phyloP scores from a whole-genome alignment of 2,797 vertebrate species.

The Pogoniulus pusillus region DNA sequence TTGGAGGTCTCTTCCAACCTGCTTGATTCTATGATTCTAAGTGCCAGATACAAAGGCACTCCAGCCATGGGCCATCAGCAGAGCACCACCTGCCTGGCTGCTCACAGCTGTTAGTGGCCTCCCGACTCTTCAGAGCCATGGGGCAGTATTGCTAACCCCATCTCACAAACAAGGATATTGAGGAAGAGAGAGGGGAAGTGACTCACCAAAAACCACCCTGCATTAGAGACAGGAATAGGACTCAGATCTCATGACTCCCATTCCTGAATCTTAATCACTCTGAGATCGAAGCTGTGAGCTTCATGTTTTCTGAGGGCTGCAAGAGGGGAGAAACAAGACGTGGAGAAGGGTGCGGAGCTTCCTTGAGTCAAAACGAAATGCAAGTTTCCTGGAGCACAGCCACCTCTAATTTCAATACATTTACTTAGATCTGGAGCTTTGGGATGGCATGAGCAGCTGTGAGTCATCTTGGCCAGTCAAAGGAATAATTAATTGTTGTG shows the following conservation, averaged over 20 bases:
- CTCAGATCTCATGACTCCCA: conserved; percentile 41
- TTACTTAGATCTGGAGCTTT: conserved; percentile 68
- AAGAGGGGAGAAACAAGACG: conserved; percentile 32
- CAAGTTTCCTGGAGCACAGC: conserved; percentile 63
- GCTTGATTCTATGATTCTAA: too few relatives aligned
- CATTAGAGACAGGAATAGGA: conserved; percentile 45
- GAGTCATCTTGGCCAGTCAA: conserved; percentile 72
- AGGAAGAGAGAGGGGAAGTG: conserved; percentile 58
- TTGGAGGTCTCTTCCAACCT: too few relatives aligned
- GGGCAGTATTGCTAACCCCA: conserved; percentile 11
- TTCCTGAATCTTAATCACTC: conserved; percentile 25
- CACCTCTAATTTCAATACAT: conserved; percentile 69
- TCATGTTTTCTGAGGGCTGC: background rate
- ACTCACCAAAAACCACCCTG: conserved; percentile 30
- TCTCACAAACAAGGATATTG: conserved; percentile 28
- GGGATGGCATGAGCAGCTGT: conserved; percentile 70
- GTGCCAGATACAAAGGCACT: background rate
- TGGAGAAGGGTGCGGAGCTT: conserved; percentile 43
- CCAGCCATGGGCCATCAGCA: background rate
- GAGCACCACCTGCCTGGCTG: background rate
- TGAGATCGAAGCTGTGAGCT: conserved; percentile 3
- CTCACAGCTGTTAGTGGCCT: background rate
- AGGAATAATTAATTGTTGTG: conserved; percentile 72
- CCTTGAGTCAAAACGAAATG: conserved; percentile 55
- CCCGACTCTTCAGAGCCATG: background rate